These are phyloP conservation scores for Hemiprocne comata DNA, from an alignment of 2,113 vertebrate genomes.

Conservation along the genomic window DNA sequence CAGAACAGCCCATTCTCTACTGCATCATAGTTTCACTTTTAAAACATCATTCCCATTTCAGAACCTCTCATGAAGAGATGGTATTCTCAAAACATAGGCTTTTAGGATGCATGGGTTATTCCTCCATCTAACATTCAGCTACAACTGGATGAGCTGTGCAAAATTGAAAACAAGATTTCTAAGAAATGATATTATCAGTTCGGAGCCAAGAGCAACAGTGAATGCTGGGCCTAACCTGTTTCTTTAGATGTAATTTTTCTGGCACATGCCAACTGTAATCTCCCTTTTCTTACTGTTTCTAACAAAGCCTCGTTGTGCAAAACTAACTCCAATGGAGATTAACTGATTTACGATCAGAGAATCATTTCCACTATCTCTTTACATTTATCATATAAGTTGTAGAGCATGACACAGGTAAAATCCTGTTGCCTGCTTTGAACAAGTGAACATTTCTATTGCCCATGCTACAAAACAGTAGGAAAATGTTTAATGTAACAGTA, in stretches of 20 bases:
- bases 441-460: constrained; percentile 41
- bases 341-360: constrained; percentile 62
- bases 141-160: neutral
- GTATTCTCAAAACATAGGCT: neutral
- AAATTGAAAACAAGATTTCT: constrained; percentile 32
- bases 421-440: constrained; percentile 1
- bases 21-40: neutral
- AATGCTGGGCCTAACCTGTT: constrained; percentile 7
- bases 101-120: neutral
- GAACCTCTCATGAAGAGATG: neutral
- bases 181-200: constrained; percentile 30
- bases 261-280: constrained; percentile 40
- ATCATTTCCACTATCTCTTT: constrained; percentile 49
- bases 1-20: neutral
- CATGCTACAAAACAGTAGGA: constrained; percentile 29
- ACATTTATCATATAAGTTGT: constrained; percentile 54
- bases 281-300: constrained; percentile 34
- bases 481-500: constrained; percentile 55
- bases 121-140: neutral
- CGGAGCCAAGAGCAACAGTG: neutral
- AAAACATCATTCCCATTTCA: neutral
- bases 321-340: constrained; percentile 62
- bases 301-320: constrained; percentile 25
- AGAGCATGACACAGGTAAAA: constrained; percentile 43
- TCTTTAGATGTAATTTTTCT: constrained; percentile 68